phyloP scores from a whole-genome alignment of 2,797 vertebrate species.

The Cynopterus sphinx region DNA sequence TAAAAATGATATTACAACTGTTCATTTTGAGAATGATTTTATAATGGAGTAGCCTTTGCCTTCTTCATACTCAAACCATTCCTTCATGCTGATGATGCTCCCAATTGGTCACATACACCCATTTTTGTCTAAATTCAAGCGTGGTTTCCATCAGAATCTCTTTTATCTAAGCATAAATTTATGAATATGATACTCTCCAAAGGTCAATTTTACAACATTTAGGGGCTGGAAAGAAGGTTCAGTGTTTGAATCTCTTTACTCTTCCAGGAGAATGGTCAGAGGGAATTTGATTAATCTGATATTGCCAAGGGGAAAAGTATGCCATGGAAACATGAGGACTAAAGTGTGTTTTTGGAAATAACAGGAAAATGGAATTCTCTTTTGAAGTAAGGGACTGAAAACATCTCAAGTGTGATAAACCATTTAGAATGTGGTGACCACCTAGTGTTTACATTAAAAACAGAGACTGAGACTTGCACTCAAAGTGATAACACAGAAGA shows the following conservation, averaged over 20 bases:
- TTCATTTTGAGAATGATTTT: neutral
- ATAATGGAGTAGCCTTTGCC: neutral
- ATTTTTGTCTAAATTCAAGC: neutral
- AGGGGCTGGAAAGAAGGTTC: neutral
- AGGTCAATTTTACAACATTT: neutral
- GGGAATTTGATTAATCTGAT: neutral
- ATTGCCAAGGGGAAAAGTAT: neutral
- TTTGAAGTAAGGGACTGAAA: slow-evolving; percentile 41
- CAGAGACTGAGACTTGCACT: neutral
- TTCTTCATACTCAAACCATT: neutral
- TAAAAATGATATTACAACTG: neutral
- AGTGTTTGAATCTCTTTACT: neutral
- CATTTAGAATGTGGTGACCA: slow-evolving; percentile 19
- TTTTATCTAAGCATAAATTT: neutral
- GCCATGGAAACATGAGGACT: slow-evolving; percentile 14
- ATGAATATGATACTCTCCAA: neutral
- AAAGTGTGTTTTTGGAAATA: slow-evolving; percentile 15
- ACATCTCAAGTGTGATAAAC: slow-evolving; percentile 20
- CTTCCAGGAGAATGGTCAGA: neutral
- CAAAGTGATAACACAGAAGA: neutral
- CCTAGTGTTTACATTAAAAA: slow-evolving; percentile 48
- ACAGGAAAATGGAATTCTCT: slow-evolving; percentile 14
- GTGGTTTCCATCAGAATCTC: neutral
- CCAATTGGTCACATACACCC: neutral
- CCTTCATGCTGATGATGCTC: neutral